Evolutionary conservation across 2,888 invertebrate genomes (phyloP).

Genomic region (Cremastinae sp.): DNA sequence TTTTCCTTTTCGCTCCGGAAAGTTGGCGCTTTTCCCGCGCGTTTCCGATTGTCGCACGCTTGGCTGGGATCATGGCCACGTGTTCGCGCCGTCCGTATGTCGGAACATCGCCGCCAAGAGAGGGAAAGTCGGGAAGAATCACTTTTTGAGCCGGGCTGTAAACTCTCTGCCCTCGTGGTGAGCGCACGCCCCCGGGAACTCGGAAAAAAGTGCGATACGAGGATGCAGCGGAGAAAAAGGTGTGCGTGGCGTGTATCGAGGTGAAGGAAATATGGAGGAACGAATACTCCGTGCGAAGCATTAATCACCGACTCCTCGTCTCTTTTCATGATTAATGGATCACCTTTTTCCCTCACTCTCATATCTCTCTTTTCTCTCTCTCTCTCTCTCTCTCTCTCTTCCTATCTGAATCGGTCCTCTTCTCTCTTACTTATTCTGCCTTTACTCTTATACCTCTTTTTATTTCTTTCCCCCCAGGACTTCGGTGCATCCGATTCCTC

Average conservation of each 20-base stretch:
- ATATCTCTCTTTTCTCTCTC: slow-evolving; percentile 14
- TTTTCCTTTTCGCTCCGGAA: slow-evolving; percentile 1
- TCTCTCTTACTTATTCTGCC: slow-evolving; percentile 9
- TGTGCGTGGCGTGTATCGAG: no score
- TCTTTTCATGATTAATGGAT: slow-evolving; percentile 74
- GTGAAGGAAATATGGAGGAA: slow-evolving; percentile 42
- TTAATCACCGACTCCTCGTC: slow-evolving; percentile 72
- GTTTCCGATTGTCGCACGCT: slow-evolving; percentile 28
- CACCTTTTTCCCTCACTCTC: slow-evolving; percentile 44
- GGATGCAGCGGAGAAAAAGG: slow-evolving; percentile 37
- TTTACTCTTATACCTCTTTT: slow-evolving; percentile 15
- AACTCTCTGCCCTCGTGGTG: no score
- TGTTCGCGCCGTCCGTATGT: no score
- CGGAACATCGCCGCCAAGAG: no score
- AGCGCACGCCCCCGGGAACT: no score
- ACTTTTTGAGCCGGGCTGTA: no score
- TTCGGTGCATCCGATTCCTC: no score
- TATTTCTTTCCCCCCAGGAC: slow-evolving; percentile 12
- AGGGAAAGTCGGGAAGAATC: no score
- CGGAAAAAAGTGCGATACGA: slow-evolving; percentile 35
- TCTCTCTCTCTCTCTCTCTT: slow-evolving; percentile 19
- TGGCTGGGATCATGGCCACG: no score
- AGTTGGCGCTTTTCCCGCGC: slow-evolving; percentile 8
- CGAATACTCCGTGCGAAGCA: slow-evolving; percentile 64
- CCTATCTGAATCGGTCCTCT: slow-evolving; percentile 2